Conservation (phyloP, 2,888 invertebrate species). For the Torymus aiolomorphi region DNA sequence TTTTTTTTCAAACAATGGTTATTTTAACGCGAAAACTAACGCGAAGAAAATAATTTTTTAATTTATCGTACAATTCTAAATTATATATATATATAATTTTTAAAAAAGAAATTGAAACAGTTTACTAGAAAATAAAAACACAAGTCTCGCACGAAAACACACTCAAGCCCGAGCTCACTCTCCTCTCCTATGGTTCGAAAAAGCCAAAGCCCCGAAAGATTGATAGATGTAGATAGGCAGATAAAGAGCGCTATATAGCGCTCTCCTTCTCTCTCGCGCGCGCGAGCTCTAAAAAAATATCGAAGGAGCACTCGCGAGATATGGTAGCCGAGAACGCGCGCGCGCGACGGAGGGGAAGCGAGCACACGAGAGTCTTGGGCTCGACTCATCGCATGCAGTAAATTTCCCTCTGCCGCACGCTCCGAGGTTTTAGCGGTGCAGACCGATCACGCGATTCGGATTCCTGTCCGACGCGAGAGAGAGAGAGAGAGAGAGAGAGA, state of each 20-base stretch:
- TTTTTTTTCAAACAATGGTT: not conserved
- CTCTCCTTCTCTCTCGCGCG: no score
- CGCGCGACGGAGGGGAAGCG: not conserved
- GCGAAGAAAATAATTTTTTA: no score
- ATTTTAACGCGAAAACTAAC: not conserved
- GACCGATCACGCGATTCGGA: slow-evolving; percentile 68
- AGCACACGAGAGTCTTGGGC: slow-evolving; percentile 59
- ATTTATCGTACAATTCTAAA: no score
- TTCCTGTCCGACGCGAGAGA: slow-evolving; percentile 58
- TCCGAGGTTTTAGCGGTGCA: slow-evolving; percentile 59
- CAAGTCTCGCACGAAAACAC: no score
- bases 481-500: no score
- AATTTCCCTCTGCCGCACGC: slow-evolving; percentile 66
- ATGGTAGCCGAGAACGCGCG: no score
- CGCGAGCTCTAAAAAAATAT: no score
- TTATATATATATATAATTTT: no score
- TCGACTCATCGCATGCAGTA: slow-evolving; percentile 70
- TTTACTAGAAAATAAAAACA: no score
- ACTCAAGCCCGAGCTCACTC: no score
- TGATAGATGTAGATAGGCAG: slow-evolving; percentile 32
- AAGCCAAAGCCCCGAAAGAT: slow-evolving; percentile 36
- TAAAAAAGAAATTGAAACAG: no score
- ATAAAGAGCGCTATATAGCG: not conserved
- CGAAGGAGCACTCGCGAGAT: no score
- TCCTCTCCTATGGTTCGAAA: not conserved